phyloP scores from a whole-genome alignment of 2,113 vertebrate genomes.

The Microcebus griseorufus region DNA sequence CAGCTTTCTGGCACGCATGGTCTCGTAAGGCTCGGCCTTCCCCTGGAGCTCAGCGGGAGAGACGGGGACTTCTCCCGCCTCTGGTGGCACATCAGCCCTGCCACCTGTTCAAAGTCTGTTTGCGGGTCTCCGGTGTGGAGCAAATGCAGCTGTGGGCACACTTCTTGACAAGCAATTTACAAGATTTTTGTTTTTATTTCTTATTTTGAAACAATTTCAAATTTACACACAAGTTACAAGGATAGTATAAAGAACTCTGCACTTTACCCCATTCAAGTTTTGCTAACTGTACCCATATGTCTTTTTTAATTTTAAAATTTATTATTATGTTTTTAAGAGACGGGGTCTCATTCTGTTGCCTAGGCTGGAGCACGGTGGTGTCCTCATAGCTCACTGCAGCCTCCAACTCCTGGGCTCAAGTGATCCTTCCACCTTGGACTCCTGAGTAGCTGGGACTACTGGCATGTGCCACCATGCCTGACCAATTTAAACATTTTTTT shows the following conservation, averaged over 20 bases:
- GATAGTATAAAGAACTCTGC: background rate
- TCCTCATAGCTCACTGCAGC: too few relatives aligned
- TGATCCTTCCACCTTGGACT: too few relatives aligned
- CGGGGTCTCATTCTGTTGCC: too few relatives aligned
- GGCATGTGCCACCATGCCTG: too few relatives aligned
- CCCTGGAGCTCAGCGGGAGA: background rate
- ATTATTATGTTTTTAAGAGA: too few relatives aligned
- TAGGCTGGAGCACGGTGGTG: too few relatives aligned
- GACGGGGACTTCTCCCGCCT: rapidly evolving
- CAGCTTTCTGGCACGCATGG: background rate
- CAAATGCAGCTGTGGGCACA: background rate
- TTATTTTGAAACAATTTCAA: background rate
- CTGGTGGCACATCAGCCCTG: background rate
- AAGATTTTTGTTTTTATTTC: background rate
- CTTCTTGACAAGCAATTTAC: background rate
- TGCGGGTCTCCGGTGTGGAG: background rate
- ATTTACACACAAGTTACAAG: background rate
- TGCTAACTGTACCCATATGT: background rate
- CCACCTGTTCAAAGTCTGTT: rapidly evolving
- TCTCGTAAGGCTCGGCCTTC: background rate
- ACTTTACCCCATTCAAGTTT: background rate
- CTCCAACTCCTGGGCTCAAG: too few relatives aligned
- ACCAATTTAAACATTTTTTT: too few relatives aligned
- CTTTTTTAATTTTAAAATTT: too few relatives aligned
- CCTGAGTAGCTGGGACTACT: too few relatives aligned